These are phyloP conservation scores for Ctena decussata DNA, from an alignment of 2,888 invertebrate species.

Conservation along the genomic window DNA sequence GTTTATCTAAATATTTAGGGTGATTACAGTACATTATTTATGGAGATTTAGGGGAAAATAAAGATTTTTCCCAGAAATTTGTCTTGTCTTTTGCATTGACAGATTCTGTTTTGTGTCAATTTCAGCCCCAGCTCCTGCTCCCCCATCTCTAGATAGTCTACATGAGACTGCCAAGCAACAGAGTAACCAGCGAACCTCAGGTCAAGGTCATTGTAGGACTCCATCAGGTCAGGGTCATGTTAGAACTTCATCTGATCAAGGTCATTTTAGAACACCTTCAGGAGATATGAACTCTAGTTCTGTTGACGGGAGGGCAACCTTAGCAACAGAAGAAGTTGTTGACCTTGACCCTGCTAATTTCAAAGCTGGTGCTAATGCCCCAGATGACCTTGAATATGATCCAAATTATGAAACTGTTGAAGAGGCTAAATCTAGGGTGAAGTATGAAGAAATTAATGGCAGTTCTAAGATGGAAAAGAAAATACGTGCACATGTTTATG, in stretches of 20 bases:
- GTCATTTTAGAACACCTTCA: constrained; percentile 14
- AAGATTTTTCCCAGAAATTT: no score
- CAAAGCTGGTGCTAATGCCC: not conserved
- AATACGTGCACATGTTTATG: constrained; percentile 61
- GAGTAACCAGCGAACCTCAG: constrained; percentile 51
- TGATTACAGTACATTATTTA: no score
- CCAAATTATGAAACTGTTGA: constrained; percentile 83
- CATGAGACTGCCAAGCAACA: constrained; percentile 80
- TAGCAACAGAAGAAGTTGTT: constrained; percentile 49
- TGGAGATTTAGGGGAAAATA: no score
- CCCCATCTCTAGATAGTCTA: constrained; percentile 81
- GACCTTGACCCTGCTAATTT: constrained; percentile 43
- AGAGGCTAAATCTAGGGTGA: constrained; percentile 75
- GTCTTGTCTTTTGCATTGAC: no score
- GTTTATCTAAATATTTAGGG: no score
- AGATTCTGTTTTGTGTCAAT: no score
- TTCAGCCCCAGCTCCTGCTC: constrained; percentile 75
- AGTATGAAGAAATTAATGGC: constrained; percentile 64
- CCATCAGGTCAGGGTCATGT: constrained; percentile 61
- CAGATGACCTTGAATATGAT: constrained; percentile 51
- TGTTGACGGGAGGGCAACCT: constrained; percentile 47
- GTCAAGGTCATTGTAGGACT: constrained; percentile 49
- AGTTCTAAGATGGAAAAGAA: constrained; percentile 31
- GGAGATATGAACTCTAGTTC: constrained; percentile 33
- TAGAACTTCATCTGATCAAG: constrained; percentile 49